Base-by-base conservation (phyloP, 1,140 invertebrate species). In the Polypedilum vanderplanki region DNA sequence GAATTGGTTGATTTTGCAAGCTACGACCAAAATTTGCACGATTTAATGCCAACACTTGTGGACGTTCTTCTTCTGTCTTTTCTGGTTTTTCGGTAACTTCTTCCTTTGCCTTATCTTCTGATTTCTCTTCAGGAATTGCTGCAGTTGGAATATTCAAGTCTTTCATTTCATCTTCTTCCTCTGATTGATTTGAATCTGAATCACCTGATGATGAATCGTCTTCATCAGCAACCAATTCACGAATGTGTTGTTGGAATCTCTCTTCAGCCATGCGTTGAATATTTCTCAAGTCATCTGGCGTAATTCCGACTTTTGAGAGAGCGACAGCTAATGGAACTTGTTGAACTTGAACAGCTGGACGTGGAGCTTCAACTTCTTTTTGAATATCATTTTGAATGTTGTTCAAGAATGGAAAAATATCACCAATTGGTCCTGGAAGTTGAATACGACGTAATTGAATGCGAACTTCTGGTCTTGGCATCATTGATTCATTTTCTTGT, bases 201-300 rank as follows among this genome's bases (percentile, higher is more conserved):
- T 75, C 74, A 22, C 41, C 17, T 18, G 78, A 80, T 67, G 84
- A 80, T n/a, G 84, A 78, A 74, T 77, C 75, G 8, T 75, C 75
- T 76, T 82, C 79, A 82, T 84, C 77, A 81, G 79, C 78, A 75
- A 81, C 80, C 74, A 82, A 75, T 33, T 80, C 80, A 67, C 83
- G 76, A 81, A 84, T 76, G 77, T 84, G 80, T 80, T 85, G 77
- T 78, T 82, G 78, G 80, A 85, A 78, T 77, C 84, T 77, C 77
- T 86, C 83, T 41, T 82, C 80, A 73, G 84, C 85, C 75, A 84
- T 83, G 78, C 85, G 84, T 78, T 86, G 85, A 79, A 87, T 86
- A 76, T 86, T 86, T 74, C 85, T 83, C 75, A 89, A 79, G 78
- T 88, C 85, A 74, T 88, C 87, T 75, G 87, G 86, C 7, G 87